phyloP scores from a whole-genome alignment of 2,113 vertebrate species.

The Neopipo cinnamomea region DNA sequence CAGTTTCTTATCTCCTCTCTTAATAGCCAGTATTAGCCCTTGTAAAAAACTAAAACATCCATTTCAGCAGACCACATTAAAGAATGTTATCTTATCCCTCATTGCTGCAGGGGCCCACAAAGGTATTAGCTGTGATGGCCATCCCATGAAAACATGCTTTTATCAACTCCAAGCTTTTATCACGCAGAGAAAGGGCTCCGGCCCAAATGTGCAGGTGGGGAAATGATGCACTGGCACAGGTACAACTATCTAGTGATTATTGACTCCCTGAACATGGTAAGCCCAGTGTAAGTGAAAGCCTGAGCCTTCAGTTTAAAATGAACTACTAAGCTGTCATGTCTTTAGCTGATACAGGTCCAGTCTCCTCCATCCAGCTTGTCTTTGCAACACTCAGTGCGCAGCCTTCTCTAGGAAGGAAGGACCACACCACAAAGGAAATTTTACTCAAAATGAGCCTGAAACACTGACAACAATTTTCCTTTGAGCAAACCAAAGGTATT shows the following conservation, averaged over 20 bases:
- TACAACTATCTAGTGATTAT: background rate
- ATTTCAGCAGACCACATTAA: background rate
- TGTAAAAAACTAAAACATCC: background rate
- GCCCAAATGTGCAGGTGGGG: background rate
- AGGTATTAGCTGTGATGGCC: background rate
- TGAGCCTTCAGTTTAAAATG: background rate
- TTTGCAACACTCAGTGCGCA: background rate
- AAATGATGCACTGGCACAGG: background rate
- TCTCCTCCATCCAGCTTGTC: background rate
- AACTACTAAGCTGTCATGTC: background rate
- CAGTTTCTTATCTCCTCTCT: background rate
- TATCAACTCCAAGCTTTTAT: background rate
- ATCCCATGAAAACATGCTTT: background rate
- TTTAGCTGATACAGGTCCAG: background rate
- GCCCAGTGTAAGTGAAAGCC: background rate
- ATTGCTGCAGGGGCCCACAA: background rate
- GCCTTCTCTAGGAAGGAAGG: background rate
- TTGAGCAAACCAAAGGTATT: background rate
- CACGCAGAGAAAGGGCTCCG: background rate
- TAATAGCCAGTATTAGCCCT: background rate
- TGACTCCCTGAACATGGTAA: fast-evolving
- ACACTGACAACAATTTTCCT: background rate
- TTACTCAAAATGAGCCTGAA: background rate
- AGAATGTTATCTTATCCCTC: background rate
- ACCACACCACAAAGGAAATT: background rate